These are phyloP conservation scores for Phyllotis vaccarum DNA, from an alignment of 2,797 vertebrate species.

Conservation along the genomic window DNA sequence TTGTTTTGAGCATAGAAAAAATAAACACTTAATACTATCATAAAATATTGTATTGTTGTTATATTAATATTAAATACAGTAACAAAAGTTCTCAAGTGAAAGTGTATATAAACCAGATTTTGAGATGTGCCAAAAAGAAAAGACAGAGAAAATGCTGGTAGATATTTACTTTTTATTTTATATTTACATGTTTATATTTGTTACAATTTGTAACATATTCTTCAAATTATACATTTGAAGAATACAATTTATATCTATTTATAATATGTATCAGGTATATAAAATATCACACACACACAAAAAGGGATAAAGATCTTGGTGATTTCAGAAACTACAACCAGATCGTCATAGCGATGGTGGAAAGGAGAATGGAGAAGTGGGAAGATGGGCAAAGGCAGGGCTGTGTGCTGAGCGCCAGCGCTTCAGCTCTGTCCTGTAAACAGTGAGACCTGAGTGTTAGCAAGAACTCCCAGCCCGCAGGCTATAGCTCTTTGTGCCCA, in stretches of 20 bases:
- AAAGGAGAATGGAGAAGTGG: background rate
- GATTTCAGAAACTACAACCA: background rate
- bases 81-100: background rate
- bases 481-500: background rate
- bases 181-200: background rate
- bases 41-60: no score
- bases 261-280: background rate
- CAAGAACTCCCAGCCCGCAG: background rate
- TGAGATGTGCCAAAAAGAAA: conserved; percentile 45
- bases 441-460: background rate
- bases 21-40: conserved; percentile 42
- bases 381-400: background rate
- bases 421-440: background rate
- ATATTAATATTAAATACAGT: background rate
- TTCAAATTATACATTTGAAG: no score
- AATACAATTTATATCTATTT: background rate
- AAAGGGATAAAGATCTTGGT: background rate
- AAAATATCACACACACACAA: background rate
- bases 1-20: background rate
- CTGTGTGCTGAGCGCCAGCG: background rate
- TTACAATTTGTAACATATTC: background rate
- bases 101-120: background rate
- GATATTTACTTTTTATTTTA: background rate
- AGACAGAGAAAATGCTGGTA: background rate
- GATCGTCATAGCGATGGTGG: background rate